Evolutionary conservation across 2,113 vertebrate species (phyloP).

Genomic region (Chloebia gouldiae): DNA sequence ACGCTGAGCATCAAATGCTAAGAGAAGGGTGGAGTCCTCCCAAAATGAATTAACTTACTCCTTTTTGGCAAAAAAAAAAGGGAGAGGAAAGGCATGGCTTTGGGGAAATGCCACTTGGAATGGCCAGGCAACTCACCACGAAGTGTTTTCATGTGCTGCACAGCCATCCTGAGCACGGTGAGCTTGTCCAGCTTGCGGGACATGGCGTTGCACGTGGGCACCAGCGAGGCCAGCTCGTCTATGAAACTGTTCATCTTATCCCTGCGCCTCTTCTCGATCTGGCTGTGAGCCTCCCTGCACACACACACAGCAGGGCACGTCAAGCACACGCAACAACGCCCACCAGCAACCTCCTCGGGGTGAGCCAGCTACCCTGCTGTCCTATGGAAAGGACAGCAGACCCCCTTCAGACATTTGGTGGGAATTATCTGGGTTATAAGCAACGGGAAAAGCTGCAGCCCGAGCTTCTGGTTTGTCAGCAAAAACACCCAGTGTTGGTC

Average conservation of each 20-base stretch:
- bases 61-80: neutral
- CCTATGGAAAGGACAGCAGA: neutral
- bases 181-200: conserved; percentile 97
- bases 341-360: neutral
- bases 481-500: neutral
- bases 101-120: neutral
- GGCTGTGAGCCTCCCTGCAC: conserved; percentile 94
- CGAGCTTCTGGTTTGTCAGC: neutral
- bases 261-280: conserved; percentile 95
- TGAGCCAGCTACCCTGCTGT: neutral
- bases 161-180: conserved; percentile 96
- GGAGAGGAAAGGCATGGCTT: neutral
- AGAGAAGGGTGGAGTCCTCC: neutral
- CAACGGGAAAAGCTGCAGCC: neutral
- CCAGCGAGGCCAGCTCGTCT: conserved; percentile 93
- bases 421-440: neutral
- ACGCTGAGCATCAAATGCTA: fast-evolving
- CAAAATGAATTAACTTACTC: neutral
- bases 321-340: neutral
- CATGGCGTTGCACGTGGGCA: conserved; percentile 98
- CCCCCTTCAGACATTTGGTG: neutral
- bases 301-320: neutral
- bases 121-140: conserved; percentile 78
- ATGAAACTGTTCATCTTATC: conserved; percentile 99
- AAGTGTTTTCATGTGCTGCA: conserved; percentile 98